These are phyloP conservation scores for Lasioglossum marginatum DNA, from an alignment of 2,888 invertebrate genomes.

Conservation along the genomic window DNA sequence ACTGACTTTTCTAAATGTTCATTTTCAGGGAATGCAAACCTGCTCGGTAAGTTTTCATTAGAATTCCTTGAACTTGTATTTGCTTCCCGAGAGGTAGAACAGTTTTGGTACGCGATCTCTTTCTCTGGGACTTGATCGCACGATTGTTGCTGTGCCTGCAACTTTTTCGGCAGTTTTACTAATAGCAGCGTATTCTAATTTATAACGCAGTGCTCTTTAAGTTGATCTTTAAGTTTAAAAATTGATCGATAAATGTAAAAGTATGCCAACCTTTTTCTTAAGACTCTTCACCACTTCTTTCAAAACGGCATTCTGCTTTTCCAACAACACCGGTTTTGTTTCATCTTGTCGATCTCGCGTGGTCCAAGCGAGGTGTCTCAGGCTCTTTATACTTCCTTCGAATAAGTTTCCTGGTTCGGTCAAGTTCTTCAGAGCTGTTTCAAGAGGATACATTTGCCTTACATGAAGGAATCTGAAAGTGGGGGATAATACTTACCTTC, in stretches of 20 bases:
- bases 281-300: conserved; percentile 71
- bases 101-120: neutral
- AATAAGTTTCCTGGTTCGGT: conserved; percentile 59
- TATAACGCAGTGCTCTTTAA: no score
- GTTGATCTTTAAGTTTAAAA: no score
- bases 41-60: neutral
- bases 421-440: conserved; percentile 72
- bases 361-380: conserved; percentile 72
- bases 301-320: conserved; percentile 73
- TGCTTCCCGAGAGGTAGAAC: neutral
- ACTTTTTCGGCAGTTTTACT: conserved; percentile 23
- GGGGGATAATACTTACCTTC: conserved; percentile 67
- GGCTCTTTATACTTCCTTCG: conserved; percentile 68
- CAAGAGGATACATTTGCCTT: conserved; percentile 27
- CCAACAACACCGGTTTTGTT: conserved; percentile 64
- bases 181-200: neutral
- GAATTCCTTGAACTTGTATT: neutral
- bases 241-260: neutral
- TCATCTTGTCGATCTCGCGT: conserved; percentile 51
- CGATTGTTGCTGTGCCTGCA: conserved; percentile 27
- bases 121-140: conserved; percentile 7
- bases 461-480: conserved; percentile 25
- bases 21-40: no score
- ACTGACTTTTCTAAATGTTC: neutral
- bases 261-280: conserved; percentile 67